Percentiles rank a stretch among this genome's conserved stretches.
Conservation (phyloP, 2,888 invertebrate genomes). For the Slavum lentiscoides region DNA sequence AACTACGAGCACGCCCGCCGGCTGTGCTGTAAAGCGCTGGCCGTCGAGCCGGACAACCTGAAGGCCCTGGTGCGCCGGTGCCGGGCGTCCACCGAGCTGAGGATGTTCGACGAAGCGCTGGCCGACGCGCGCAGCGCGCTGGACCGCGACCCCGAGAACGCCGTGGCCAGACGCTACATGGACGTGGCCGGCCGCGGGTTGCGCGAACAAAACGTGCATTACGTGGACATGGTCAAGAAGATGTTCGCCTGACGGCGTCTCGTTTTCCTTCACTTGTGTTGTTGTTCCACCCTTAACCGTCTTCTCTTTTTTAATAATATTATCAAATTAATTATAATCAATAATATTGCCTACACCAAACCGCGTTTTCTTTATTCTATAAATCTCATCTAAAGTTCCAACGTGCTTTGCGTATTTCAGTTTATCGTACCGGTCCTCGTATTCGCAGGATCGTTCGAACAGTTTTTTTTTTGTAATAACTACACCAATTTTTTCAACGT, state of each 20-base stretch:
- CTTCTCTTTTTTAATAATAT: too few species aligned
- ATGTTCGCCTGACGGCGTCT: constrained; percentile 56
- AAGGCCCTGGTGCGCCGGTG: constrained; percentile 64
- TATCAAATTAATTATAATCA: too few species aligned
- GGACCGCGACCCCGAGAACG: constrained; percentile 69
- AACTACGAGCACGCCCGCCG: constrained; percentile 70
- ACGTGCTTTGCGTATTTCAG: too few species aligned
- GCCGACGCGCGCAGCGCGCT: constrained; percentile 65
- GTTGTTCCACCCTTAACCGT: too few species aligned
- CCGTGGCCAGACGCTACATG: constrained; percentile 67
- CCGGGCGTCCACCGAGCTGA: constrained; percentile 63
- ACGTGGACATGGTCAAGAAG: constrained; percentile 65
- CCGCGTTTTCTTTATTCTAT: too few species aligned
- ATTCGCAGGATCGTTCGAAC: too few species aligned
- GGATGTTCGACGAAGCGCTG: constrained; percentile 71
- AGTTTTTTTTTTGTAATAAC: too few species aligned
- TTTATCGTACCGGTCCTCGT: too few species aligned
- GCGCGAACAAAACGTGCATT: constrained; percentile 67
- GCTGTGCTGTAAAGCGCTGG: constrained; percentile 64
- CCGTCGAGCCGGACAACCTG: constrained; percentile 61
- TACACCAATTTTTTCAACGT: too few species aligned
- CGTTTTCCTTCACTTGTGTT: too few species aligned
- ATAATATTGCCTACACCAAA: too few species aligned
- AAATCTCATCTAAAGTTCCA: too few species aligned
- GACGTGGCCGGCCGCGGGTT: constrained; percentile 65